phyloP scores from a whole-genome alignment of 2,797 vertebrate genomes.

The Zenarchopterus dispar region DNA sequence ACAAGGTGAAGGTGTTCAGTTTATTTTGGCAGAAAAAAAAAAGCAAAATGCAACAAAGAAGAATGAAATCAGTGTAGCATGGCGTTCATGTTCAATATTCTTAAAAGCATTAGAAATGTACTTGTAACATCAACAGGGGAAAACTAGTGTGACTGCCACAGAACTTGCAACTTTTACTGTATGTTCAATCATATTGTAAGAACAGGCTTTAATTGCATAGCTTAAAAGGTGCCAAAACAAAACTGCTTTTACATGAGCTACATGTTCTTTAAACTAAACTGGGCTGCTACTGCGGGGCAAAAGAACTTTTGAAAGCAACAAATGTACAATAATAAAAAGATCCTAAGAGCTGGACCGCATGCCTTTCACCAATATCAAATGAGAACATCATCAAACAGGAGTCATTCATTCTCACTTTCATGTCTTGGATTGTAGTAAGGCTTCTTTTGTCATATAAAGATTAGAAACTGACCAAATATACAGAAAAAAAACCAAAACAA shows the following conservation, averaged over 20 bases:
- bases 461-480: slow-evolving; percentile 53
- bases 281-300: slow-evolving; percentile 59
- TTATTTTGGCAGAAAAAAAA: slow-evolving; percentile 71
- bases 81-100: slow-evolving; percentile 58
- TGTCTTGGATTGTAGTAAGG: slow-evolving; percentile 72
- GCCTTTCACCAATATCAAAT: slow-evolving; percentile 79
- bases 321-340: slow-evolving; percentile 46
- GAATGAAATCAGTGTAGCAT: slow-evolving; percentile 47
- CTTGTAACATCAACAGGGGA: slow-evolving; percentile 41
- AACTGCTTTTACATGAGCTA: slow-evolving; percentile 70
- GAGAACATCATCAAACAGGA: slow-evolving; percentile 80
- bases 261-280: slow-evolving; percentile 65
- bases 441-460: slow-evolving; percentile 59
- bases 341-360: slow-evolving; percentile 47
- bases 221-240: slow-evolving; percentile 72
- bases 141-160: slow-evolving; percentile 46
- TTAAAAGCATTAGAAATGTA: slow-evolving; percentile 48
- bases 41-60: slow-evolving; percentile 34
- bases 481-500: slow-evolving; percentile 48
- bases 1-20: slow-evolving; percentile 81
- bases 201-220: slow-evolving; percentile 83
- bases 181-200: slow-evolving; percentile 65
- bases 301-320: slow-evolving; percentile 55
- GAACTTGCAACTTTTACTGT: slow-evolving; percentile 41
- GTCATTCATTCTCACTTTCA: slow-evolving; percentile 84